Base-by-base conservation (phyloP, 2,797 vertebrate species). In the Scarus forsteni region DNA sequence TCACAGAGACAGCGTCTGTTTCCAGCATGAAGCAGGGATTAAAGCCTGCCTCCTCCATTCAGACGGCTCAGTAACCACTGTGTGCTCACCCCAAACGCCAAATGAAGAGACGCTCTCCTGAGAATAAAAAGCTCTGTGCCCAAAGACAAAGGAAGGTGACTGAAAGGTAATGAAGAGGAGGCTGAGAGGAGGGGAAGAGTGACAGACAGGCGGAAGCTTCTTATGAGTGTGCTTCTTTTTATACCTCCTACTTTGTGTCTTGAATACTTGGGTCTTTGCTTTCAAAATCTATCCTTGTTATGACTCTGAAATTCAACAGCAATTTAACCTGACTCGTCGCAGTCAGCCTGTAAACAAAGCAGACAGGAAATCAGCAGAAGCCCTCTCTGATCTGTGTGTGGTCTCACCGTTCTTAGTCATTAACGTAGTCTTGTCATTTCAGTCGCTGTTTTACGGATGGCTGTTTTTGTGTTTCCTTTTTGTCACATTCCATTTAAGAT, bases 1-100 rank as follows among this genome's bases (percentile, higher is more conserved):
- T 60, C 48, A 45, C 61, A 40, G 43, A 66, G 34, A 60, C 43
- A 65, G 19, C 35, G 19, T 51, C 46, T 45, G 61, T 44, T 72
- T 72, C 53, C 70, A 45, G 54, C 38, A n/a, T 59, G 56, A 48
- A 73, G 48, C 49, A 54, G 44, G 48, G 50, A 66, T 66, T 48
- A 54, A 49, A 58, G 45, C 14, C 27, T 46, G 48, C 16, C 40
- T 58, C 49, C 56, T 48, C 54, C n/a, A 66, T 66, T 48, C 62
- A 59, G 36, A 53, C 35, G 39, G 61, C 42, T 65, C 42, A 49
- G 48, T 60, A 67, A 61, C 58, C 51, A 11, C 46, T 42, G 38
- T 60, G 42, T 66, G 38, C 49, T 53, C 58, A 54, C 42, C 57
- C 61, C 43, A 15, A 53, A 16, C 48, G n/a, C 36, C 72, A 62